Evolutionary conservation across 2,888 invertebrate species (phyloP), one percentile per base, ranked within the genome.

Genomic region (Thecocarcelia acutangulata): DNA sequence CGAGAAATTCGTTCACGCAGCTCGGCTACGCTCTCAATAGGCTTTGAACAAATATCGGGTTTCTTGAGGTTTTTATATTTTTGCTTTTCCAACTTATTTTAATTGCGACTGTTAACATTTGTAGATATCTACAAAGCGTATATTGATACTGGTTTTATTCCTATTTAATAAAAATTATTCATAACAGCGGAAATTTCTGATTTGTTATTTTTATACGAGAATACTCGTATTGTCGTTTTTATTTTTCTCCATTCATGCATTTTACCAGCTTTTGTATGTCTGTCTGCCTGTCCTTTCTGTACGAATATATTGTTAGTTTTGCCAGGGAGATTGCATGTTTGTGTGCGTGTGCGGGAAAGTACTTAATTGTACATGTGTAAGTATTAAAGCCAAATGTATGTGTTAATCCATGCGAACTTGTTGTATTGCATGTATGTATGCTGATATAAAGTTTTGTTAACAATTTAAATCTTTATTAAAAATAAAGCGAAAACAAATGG

Each of bases 171-270:
- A 78, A 66, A 82, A 82, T 82, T 54, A 75, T 78, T 74, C 70
- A 70, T 66, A 69, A 54, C 42, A 66, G 70, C 59, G 74, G 42
- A 69, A 78, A 78, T 72, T 74, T 66, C 75, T 69, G 69, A 75
- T 80, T 80, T 80, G 50, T 59, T 68, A 42, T 68, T 61, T 66
- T 50, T 68, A 58, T 68, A 33, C 33, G 33, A 8, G n/a, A n/a
- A n/a, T n/a, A n/a, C n/a, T n/a, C n/a, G 33, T 33, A 15, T 46
- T 46, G 56, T 44, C 37, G 6, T 59, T 58, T 61, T 52, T 52
- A 59, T 58, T 58, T 37, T 46, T 56, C 46, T 28, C 56, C 56
- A 69, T 61, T 52, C 28, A 52, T n/a, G 54, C 63, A 72, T 50
- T 72, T 61, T 63, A 44, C 73, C 33, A 6, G 33, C 33, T 33